phyloP scores from a whole-genome alignment of 2,797 vertebrate species.

The Microchirus variegatus region DNA sequence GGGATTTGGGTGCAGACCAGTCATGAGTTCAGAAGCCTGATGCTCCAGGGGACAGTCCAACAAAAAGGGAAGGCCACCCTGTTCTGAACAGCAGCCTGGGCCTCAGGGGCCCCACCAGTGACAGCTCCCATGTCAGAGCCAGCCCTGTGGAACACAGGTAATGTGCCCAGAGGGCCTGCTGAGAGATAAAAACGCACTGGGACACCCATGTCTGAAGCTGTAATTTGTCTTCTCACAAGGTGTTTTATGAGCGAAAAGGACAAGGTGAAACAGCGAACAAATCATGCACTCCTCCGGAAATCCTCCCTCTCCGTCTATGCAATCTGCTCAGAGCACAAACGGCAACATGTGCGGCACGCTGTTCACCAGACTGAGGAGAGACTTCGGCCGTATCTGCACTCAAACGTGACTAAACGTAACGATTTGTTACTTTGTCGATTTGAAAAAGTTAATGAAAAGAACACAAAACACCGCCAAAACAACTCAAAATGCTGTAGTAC shows the following conservation, averaged over 20 bases:
- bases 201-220: constrained; percentile 82
- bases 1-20: constrained; percentile 42
- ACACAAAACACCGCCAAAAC: too few species aligned
- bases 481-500: too few species aligned
- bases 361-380: constrained; percentile 32
- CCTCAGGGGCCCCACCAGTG: constrained; percentile 65
- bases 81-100: constrained; percentile 58
- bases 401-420: too few species aligned
- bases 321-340: constrained; percentile 24
- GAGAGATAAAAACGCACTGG: constrained; percentile 64
- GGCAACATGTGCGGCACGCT: constrained; percentile 18
- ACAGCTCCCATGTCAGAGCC: constrained; percentile 73
- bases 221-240: constrained; percentile 84
- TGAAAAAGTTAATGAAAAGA: too few species aligned
- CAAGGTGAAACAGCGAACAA: constrained; percentile 80
- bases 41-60: constrained; percentile 68
- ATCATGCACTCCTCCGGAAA: constrained; percentile 66
- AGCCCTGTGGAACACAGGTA: constrained; percentile 72
- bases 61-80: constrained; percentile 69
- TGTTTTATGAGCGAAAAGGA: constrained; percentile 82
- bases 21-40: constrained; percentile 53
- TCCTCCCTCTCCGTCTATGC: constrained; percentile 48
- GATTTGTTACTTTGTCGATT: too few species aligned
- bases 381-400: constrained; percentile 3
- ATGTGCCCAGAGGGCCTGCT: constrained; percentile 67